phyloP scores from a whole-genome alignment of 2,797 vertebrate genomes.

The Toxotes lorentzi region DNA sequence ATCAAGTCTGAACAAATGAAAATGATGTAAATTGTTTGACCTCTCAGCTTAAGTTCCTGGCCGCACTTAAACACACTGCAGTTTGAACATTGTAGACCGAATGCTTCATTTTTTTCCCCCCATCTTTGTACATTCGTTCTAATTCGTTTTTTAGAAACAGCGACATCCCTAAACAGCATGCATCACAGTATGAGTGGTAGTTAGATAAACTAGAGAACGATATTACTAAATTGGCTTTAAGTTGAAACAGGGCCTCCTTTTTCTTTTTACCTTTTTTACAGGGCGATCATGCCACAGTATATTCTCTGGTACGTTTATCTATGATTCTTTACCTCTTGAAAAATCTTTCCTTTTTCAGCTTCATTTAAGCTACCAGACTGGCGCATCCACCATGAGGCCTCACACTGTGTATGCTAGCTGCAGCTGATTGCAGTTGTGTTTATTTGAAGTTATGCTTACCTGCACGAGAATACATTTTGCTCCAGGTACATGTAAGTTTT shows the following conservation, averaged over 20 bases:
- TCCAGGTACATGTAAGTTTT: background rate
- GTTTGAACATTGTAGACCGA: background rate
- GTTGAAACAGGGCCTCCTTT: background rate
- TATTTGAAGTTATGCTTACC: slow-evolving; percentile 23
- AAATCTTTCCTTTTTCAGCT: background rate
- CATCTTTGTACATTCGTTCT: background rate
- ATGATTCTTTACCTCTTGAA: slow-evolving; percentile 12
- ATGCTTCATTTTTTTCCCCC: slow-evolving; percentile 28
- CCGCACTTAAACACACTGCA: background rate
- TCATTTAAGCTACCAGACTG: slow-evolving; percentile 13
- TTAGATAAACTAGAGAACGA: background rate
- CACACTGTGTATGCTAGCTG: background rate
- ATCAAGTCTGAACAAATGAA: background rate
- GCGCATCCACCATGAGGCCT: background rate
- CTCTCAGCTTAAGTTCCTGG: background rate
- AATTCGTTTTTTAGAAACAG: background rate
- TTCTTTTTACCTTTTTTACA: background rate
- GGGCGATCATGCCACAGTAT: background rate
- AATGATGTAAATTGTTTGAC: background rate
- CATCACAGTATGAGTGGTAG: background rate
- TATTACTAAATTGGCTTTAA: background rate
- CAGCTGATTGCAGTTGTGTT: slow-evolving; percentile 30
- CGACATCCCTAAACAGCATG: background rate
- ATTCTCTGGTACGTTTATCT: background rate
- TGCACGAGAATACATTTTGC: slow-evolving; percentile 19